Percentiles rank a stretch among this genome's conserved stretches.
phyloP scores from a whole-genome alignment of 2,888 invertebrate species.

The Halictus quadricinctus region DNA sequence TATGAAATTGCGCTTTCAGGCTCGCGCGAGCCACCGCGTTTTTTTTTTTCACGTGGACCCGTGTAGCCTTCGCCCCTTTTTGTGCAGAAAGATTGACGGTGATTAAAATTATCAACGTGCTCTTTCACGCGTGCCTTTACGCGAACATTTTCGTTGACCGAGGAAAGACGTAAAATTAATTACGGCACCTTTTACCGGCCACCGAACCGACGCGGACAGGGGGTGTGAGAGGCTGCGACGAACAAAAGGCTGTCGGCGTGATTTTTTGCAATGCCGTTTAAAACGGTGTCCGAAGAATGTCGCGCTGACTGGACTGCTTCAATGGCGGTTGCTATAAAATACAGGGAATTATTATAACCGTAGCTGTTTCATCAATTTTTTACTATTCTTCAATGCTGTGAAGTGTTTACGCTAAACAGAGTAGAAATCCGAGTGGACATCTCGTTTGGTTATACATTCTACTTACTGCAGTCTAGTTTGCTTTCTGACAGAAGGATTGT shows the following conservation, averaged over 20 bases:
- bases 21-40: slow-evolving; percentile 11
- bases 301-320: background rate
- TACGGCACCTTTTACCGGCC: slow-evolving; percentile 31
- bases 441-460: background rate
- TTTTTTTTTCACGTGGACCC: background rate
- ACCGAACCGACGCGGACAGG: background rate
- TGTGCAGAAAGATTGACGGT: slow-evolving; percentile 39
- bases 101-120: slow-evolving; percentile 52
- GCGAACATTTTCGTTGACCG: slow-evolving; percentile 37
- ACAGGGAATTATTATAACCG: background rate
- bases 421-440: no score
- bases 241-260: slow-evolving; percentile 3
- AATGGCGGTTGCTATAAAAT: background rate
- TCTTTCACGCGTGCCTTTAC: slow-evolving; percentile 36
- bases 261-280: slow-evolving; percentile 3
- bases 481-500: background rate
- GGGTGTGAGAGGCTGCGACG: background rate
- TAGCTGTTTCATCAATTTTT: background rate
- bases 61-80: slow-evolving; percentile 18
- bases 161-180: slow-evolving; percentile 45
- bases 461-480: background rate
- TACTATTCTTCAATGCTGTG: background rate
- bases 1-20: slow-evolving; percentile 52
- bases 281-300: background rate
- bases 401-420: background rate